Percentiles rank a stretch among this genome's conserved stretches.
phyloP scores from a whole-genome alignment of 2,797 vertebrate genomes.

The Ambastaia sidthimunki region DNA sequence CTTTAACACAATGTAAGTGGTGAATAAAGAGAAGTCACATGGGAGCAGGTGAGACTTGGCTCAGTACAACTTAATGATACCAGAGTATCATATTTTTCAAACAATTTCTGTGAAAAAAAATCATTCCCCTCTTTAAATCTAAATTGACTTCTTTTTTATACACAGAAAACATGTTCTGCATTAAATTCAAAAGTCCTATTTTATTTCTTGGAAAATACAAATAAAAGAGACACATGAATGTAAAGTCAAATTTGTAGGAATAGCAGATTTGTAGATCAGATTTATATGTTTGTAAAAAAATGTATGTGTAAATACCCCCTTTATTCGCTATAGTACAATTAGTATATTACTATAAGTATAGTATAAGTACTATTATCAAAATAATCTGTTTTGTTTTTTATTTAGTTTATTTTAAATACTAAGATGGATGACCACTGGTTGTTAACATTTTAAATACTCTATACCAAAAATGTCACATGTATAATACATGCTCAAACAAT shows the following conservation, averaged over 20 bases:
- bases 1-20: background rate
- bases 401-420: too few relatives aligned
- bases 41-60: background rate
- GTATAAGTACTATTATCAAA: background rate
- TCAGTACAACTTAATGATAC: background rate
- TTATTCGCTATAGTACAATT: background rate
- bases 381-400: background rate
- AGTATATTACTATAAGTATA: too few relatives aligned
- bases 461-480: background rate
- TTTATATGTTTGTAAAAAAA: background rate
- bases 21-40: background rate
- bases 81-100: background rate
- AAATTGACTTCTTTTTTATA: background rate
- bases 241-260: background rate
- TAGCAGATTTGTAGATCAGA: background rate
- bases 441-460: too few relatives aligned
- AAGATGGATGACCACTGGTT: background rate
- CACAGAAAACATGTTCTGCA: background rate
- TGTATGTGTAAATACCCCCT: background rate
- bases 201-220: background rate
- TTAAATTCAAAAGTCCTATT: background rate
- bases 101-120: constrained; percentile 6
- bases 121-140: background rate
- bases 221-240: background rate
- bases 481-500: background rate